Percentiles rank a stretch among this genome's conserved stretches.
These are phyloP conservation scores for Lepidochrysops patricia DNA, from an alignment of 2,888 invertebrate species.

Conservation along the genomic window DNA sequence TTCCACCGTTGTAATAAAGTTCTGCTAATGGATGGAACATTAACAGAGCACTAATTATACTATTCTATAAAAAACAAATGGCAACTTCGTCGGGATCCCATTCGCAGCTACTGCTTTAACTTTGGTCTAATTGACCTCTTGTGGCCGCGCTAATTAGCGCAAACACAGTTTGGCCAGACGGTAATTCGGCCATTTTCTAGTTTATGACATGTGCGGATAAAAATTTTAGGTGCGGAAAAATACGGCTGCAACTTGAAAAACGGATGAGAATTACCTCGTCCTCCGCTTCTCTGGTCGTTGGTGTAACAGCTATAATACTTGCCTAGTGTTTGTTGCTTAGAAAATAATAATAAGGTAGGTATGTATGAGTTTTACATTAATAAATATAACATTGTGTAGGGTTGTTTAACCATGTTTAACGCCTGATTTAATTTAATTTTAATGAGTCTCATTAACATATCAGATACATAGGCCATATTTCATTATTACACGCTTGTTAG, in stretches of 20 bases:
- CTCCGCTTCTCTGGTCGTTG: no score
- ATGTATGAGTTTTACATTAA: no score
- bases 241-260: no score
- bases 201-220: not conserved
- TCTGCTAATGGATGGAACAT: not conserved
- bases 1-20: not conserved
- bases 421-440: not conserved
- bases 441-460: not conserved
- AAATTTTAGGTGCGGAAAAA: not conserved
- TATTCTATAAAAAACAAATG: constrained; percentile 1
- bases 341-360: no score
- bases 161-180: not conserved
- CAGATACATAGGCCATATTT: not conserved
- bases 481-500: not conserved
- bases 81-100: not conserved
- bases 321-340: no score
- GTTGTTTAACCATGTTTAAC: no score
- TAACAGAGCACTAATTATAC: constrained; percentile 1
- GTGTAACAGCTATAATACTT: no score
- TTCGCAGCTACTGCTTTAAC: constrained; percentile 2
- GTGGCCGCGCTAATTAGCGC: not conserved
- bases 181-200: not conserved
- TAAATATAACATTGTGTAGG: no score
- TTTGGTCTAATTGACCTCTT: constrained; percentile 4
- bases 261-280: no score